Conservation (phyloP, 2,113 vertebrate species). For the Apteryx mantelli region DNA sequence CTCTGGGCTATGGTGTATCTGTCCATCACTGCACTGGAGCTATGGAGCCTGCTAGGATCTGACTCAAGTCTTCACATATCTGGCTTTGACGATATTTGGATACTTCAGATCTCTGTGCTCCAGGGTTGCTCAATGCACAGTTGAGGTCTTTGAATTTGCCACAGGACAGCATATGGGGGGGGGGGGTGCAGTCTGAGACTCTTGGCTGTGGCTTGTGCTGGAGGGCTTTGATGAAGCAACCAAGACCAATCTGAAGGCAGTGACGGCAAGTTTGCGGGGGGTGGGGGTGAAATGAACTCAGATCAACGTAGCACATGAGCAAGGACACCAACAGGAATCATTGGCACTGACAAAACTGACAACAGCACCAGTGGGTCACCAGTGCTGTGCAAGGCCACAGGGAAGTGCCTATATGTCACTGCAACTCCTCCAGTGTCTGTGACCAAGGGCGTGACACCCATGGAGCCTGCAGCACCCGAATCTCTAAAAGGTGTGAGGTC, state of each 20-base stretch:
- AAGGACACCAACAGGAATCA: neutral
- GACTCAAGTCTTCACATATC: neutral
- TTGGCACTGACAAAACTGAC: neutral
- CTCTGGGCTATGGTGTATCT: neutral
- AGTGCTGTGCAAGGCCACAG: neutral
- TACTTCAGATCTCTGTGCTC: no score
- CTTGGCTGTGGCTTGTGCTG: neutral
- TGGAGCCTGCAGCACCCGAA: neutral
- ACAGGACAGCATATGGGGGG: fast-evolving
- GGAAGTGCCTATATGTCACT: neutral
- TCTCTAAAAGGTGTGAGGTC: neutral
- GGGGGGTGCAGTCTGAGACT: neutral
- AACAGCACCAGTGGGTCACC: neutral
- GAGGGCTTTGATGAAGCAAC: neutral
- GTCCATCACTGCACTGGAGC: slow-evolving; percentile 7
- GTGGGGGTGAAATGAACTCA: neutral
- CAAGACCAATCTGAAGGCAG: neutral
- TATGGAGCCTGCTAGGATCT: neutral
- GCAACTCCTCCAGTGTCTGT: neutral
- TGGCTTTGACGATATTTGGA: no score
- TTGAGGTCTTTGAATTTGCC: neutral
- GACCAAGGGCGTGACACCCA: neutral
- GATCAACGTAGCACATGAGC: neutral
- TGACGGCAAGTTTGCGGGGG: neutral
- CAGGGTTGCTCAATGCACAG: neutral